phyloP scores from a whole-genome alignment of 2,888 invertebrate species.

The Polietes domitor region DNA sequence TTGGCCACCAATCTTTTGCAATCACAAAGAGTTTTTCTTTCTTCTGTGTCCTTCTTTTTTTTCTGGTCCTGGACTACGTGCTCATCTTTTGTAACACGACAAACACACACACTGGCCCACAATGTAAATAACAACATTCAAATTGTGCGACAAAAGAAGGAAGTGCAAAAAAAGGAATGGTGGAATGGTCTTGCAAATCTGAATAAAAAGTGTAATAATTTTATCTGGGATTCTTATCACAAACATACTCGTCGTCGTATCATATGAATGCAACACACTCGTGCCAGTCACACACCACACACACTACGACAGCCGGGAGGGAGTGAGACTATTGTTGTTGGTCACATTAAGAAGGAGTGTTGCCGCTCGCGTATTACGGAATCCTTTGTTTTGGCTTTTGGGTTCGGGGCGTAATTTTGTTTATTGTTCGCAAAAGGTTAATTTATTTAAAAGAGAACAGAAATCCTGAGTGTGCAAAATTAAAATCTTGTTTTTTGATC shows the following conservation, averaged over 20 bases:
- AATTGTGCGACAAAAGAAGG: conserved; percentile 46
- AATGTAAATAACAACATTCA: conserved; percentile 46
- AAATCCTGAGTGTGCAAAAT: conserved; percentile 30
- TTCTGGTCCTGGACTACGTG: conserved; percentile 48
- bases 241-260: conserved; percentile 72
- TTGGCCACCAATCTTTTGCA: conserved; percentile 51
- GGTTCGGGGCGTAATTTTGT: conserved; percentile 24
- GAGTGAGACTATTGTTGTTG: neutral
- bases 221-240: conserved; percentile 79
- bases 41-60: conserved; percentile 49
- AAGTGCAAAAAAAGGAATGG: conserved; percentile 65
- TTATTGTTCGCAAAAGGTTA: conserved; percentile 40
- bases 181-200: conserved; percentile 33
- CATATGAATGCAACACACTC: conserved; percentile 66
- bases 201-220: conserved; percentile 78
- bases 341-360: conserved; percentile 18
- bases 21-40: conserved; percentile 50
- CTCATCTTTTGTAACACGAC: conserved; percentile 39
- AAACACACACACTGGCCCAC: conserved; percentile 24
- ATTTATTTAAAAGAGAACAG: conserved; percentile 29
- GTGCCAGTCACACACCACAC: neutral
- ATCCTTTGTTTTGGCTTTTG: conserved; percentile 28
- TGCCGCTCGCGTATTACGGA: neutral
- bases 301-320: neutral
- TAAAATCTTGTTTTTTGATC: conserved; percentile 25